phyloP scores from a whole-genome alignment of 2,888 invertebrate species.

The Arenicola marina region DNA sequence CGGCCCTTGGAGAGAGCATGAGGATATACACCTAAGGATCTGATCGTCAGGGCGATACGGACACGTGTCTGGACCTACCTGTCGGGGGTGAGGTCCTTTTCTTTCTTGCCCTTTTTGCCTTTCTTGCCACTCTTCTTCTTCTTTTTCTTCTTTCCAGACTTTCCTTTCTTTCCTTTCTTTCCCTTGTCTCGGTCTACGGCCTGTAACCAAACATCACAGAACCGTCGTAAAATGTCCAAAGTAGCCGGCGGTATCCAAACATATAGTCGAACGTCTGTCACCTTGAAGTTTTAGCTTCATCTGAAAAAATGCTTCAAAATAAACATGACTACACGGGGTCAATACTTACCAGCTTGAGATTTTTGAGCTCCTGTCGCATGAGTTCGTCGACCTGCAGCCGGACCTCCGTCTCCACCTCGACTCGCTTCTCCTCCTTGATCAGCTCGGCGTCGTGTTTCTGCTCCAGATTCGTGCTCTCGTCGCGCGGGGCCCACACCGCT shows the following conservation, averaged over 20 bases:
- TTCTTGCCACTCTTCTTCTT: slow-evolving; percentile 68
- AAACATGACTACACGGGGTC: not conserved
- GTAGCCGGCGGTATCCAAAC: too few species aligned
- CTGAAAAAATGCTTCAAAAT: too few species aligned
- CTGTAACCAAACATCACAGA: too few species aligned
- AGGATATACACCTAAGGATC: too few species aligned
- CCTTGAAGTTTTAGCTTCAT: too few species aligned
- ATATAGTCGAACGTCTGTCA: too few species aligned
- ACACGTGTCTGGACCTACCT: slow-evolving; percentile 62
- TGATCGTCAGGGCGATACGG: too few species aligned
- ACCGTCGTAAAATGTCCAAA: too few species aligned
- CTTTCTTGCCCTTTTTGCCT: slow-evolving; percentile 84
- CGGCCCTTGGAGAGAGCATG: too few species aligned
- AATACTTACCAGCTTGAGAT: slow-evolving; percentile 69
- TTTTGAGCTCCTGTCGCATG: slow-evolving; percentile 67
- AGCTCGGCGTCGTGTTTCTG: slow-evolving; percentile 82
- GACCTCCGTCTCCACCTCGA: slow-evolving; percentile 81
- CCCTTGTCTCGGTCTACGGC: slow-evolving; percentile 61
- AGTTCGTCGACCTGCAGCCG: slow-evolving; percentile 73
- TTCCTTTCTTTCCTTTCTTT: slow-evolving; percentile 58
- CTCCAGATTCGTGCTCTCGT: slow-evolving; percentile 74
- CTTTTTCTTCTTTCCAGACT: slow-evolving; percentile 69
- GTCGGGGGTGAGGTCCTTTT: slow-evolving; percentile 89
- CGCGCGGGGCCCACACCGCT: slow-evolving; percentile 81
- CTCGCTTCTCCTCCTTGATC: slow-evolving; percentile 81